Base-by-base conservation (phyloP, 2,797 vertebrate genomes). In the Staurois parvus region DNA sequence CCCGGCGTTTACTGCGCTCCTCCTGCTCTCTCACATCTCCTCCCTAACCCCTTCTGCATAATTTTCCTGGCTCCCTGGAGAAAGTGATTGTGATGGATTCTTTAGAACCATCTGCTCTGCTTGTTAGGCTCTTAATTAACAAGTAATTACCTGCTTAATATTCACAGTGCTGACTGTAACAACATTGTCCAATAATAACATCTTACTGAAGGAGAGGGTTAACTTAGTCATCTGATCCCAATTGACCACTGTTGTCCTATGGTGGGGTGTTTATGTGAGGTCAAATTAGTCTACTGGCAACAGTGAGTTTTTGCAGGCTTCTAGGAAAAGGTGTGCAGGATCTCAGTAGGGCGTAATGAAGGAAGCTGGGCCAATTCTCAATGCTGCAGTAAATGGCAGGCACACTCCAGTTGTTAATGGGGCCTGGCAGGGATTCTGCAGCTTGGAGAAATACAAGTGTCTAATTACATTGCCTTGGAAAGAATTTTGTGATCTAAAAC, bases 81-180 rank as follows among this genome's bases (percentile, higher is more conserved):
- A 87, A 83, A 72, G 84, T 84, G 83, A 82, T 84, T 84, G 79
- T 88, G 88, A 89, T 81, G 76, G 83, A 88, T 89, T 87, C 77
- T 88, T 82, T 82, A 88, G 86, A 87, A 88, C 84, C 84, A 89
- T 88, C 87, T 89, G 88, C 81, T 85, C 87, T 75, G 76, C 87
- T 89, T 88, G 85, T 88, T 89, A 88, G 87, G 69, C 81, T 89
- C 85, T 89, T 89, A 89, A 88, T 88, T 89, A 88, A 89, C 88
- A 88, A 87, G 85, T 88, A 88, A 88, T 88, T 88, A 88, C 80
- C 52, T 12, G 73, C 79, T 82, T 81, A 83, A 79, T 88, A 88
- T 88, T 86, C 87, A 88, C 78, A 88, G 81, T 28, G 52, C 78
- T 75, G 81, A 48, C 81, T 87, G 34, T 26, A 79, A 59, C 40